Evolutionary conservation across 2,888 invertebrate genomes (phyloP).

Genomic region (Drosophila siamana): DNA sequence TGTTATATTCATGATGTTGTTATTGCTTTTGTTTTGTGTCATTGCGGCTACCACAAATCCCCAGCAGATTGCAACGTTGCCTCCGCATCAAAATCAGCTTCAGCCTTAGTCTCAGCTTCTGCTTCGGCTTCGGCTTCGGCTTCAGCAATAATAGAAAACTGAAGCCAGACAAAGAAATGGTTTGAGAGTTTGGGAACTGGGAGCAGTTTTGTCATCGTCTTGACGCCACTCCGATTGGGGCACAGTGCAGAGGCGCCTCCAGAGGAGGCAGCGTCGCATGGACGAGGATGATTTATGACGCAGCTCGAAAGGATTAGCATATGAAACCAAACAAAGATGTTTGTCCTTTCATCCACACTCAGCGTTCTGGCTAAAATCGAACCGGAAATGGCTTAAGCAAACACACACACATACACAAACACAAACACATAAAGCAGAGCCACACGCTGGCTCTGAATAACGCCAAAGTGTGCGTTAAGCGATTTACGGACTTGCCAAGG

Average conservation of each 20-base stretch:
- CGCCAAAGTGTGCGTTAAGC: constrained; percentile 49
- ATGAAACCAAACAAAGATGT: constrained; percentile 77
- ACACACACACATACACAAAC: constrained; percentile 36
- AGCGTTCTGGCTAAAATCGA: constrained; percentile 62
- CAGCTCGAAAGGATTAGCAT: constrained; percentile 74
- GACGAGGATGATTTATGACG: constrained; percentile 70
- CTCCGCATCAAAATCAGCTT: neutral
- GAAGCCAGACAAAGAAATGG: constrained; percentile 35
- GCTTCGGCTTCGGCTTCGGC: neutral
- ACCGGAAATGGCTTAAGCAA: constrained; percentile 78
- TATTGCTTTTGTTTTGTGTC: constrained; percentile 63
- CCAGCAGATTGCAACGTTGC: constrained; percentile 58
- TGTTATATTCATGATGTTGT: constrained; percentile 72
- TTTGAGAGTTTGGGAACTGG: neutral
- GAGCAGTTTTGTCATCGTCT: neutral
- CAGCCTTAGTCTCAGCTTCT: constrained; percentile 25
- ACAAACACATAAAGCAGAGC: too few species aligned
- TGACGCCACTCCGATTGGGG: neutral
- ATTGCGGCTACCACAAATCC: constrained; percentile 55
- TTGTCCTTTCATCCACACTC: constrained; percentile 50
- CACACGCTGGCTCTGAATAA: constrained; percentile 4
- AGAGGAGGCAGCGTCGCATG: constrained; percentile 10
- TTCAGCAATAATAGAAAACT: constrained; percentile 61
- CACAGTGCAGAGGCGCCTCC: neutral
- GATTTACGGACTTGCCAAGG: constrained; percentile 56